These are phyloP conservation scores for Drosophila kikkawai DNA, from an alignment of 1,140 invertebrate species.

Conservation along the genomic window DNA sequence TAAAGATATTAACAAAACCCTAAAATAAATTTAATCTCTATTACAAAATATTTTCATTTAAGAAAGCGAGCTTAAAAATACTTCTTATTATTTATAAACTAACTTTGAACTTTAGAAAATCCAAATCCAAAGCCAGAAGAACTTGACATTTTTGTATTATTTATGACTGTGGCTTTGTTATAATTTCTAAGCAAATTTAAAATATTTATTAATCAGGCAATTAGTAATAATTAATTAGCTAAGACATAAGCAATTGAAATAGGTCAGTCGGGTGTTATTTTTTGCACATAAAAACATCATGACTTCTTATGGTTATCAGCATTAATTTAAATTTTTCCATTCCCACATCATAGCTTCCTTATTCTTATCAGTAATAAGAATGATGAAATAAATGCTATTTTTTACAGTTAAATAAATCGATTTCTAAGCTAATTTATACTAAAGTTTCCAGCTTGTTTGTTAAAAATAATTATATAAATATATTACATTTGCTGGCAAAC, in stretches of 20 bases:
- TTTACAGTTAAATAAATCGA: not conserved
- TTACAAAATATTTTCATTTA: not conserved
- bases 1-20: not conserved
- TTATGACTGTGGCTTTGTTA: not conserved
- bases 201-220: constrained; percentile 1
- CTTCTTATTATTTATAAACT: too few species aligned
- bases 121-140: too few species aligned
- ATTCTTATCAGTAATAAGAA: constrained; percentile 11
- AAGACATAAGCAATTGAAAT: not conserved
- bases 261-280: constrained; percentile 1
- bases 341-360: constrained; percentile 4
- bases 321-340: constrained; percentile 16
- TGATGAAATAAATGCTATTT: constrained; percentile 1
- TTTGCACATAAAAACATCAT: constrained; percentile 5
- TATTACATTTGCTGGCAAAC: constrained; percentile 25
- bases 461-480: not conserved
- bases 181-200: constrained; percentile 7
- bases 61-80: too few species aligned
- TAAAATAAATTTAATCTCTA: not conserved
- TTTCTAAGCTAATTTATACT: not conserved
- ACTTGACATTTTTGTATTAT: too few species aligned
- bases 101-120: too few species aligned
- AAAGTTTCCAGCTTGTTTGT: constrained; percentile 2
- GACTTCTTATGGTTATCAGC: constrained; percentile 21
- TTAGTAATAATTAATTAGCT: constrained; percentile 22